Evolutionary conservation across 2,797 vertebrate species (phyloP), one percentile per base, ranked within the genome.

Genomic region (Eurystomus glaucurus): DNA sequence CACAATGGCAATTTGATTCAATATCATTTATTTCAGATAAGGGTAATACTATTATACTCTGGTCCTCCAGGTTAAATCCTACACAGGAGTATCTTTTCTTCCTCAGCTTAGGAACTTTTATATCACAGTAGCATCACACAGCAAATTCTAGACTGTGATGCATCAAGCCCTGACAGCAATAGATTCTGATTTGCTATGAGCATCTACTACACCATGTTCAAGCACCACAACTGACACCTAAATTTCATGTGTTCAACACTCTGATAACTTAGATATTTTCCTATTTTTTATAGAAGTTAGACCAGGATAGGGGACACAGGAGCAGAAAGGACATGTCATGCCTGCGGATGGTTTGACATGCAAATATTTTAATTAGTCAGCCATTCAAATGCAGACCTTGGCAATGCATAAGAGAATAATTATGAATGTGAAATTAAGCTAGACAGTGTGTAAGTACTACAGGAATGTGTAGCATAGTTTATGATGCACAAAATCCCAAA

Each of bases 311-410:
- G n/a, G 19, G 41, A 64, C 48, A 16, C 29, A 15, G 39, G 16
- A 85, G 19, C 23, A 92, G 74, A 61, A 87, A 62, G 85, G 11
- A 61, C 43, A 45, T 6, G 22, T 18, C 41, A 46, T 45, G 17
- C 29, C 66, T 28, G 66, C 45, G 88, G 70, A 62, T 68, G 69
- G 25, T 68, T 74, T 79, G 78, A 95, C 81, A 84, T 21, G 62
- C 55, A 66, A 79, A 60, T 78, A 75, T 84, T 96, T 75, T 79
- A 92, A 94, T 97, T 77, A 92, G 61, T 78, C 58, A 66, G 25
- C 37, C 45, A 90, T 21, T 62, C 29, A 86, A 95, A 93, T 57
- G 8, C 70, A 93, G 68, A 94, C 64, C 35, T 89, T 83, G 62
- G 79, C 79, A 88, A 85, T n/a, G 55, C 61, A 89, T 8, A 68